Conservation (phyloP, 1,140 invertebrate species). For the Mycetomoellerius zeteki region DNA sequence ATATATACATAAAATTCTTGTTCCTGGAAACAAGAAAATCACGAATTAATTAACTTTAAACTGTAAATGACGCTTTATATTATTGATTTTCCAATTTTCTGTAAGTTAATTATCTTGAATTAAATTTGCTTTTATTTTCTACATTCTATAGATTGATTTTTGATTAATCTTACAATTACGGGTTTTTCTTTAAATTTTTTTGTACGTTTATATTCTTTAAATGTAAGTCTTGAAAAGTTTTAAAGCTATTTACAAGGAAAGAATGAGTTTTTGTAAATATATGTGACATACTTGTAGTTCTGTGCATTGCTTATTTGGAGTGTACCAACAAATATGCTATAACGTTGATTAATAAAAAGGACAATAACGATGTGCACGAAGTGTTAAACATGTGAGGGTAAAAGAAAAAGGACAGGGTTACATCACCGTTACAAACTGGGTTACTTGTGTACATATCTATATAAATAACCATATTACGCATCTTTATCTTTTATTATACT, state of each 20-base stretch:
- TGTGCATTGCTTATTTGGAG: neutral
- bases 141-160: neutral
- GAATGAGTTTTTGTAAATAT: neutral
- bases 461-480: conserved; percentile 50
- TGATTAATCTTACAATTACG: neutral
- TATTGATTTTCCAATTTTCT: neutral
- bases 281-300: neutral
- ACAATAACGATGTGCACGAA: conserved; percentile 22
- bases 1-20: too few relatives aligned
- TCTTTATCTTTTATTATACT: conserved; percentile 3
- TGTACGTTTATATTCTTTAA: neutral
- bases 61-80: neutral
- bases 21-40: conserved; percentile 11
- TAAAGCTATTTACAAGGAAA: neutral
- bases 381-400: conserved; percentile 11
- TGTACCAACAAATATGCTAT: neutral
- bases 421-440: conserved; percentile 27
- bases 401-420: conserved; percentile 34
- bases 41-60: neutral
- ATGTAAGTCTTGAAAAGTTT: neutral
- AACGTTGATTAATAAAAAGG: conserved; percentile 24
- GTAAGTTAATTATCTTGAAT: neutral
- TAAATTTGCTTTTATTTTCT: neutral
- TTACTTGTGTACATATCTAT: conserved; percentile 38
- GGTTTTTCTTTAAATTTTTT: neutral